A percentile compares a stretch with the other conserved stretches of the same genome.
Conservation (phyloP, 2,113 vertebrate species). For the Eleginops maclovinus region DNA sequence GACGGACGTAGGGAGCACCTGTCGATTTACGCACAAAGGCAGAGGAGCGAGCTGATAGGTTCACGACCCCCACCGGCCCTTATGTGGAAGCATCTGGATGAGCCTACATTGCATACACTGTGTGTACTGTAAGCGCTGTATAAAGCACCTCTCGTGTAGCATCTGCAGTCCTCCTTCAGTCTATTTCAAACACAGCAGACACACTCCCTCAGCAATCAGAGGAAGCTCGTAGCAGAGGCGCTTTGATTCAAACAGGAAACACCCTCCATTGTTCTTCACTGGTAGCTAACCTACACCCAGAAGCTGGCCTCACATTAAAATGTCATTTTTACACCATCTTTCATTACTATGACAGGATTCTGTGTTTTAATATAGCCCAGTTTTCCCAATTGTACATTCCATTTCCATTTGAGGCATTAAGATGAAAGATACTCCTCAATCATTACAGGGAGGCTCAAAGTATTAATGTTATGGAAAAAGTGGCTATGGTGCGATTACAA, state of each 20-base stretch:
- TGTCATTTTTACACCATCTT: conserved; percentile 21
- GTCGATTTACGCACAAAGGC: conserved; percentile 62
- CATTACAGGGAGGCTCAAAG: too few relatives aligned
- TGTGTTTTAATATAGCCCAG: conserved; percentile 30
- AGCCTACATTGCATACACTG: conserved; percentile 8
- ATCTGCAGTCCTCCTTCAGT: background rate
- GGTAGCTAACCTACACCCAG: conserved; percentile 61
- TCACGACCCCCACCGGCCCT: conserved; percentile 46
- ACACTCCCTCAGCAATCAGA: conserved; percentile 61
- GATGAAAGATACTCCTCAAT: too few relatives aligned
- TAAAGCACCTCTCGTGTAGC: conserved; percentile 1
- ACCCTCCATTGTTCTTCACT: conserved; percentile 78
- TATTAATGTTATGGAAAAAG: too few relatives aligned
- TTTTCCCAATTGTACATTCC: conserved; percentile 20
- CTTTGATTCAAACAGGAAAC: conserved; percentile 80
- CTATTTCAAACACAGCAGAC: conserved; percentile 5
- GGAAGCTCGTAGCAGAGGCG: conserved; percentile 67
- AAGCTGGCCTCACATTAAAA: conserved; percentile 49
- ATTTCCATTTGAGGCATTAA: conserved; percentile 34
- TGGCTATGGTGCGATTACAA: background rate
- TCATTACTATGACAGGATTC: conserved; percentile 26
- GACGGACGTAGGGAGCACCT: conserved; percentile 65
- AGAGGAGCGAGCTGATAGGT: conserved; percentile 27
- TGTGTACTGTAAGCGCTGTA: background rate
- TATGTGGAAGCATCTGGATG: conserved; percentile 29